Base-by-base conservation (phyloP, 2,797 vertebrate species). In the Cheirogaleus major region DNA sequence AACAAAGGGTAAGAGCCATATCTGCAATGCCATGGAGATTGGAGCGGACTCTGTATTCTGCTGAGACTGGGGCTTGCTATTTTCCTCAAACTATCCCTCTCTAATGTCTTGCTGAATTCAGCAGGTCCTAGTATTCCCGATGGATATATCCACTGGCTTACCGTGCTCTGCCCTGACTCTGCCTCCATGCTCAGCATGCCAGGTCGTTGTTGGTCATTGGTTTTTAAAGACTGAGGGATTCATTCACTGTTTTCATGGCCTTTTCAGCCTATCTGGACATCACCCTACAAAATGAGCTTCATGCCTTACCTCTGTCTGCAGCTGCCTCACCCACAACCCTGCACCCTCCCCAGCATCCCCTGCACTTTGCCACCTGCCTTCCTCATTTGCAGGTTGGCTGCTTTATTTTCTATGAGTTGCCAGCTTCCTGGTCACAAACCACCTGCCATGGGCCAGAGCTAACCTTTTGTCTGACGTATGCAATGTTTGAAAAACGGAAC, bases 191-290 rank as follows among this genome's bases (percentile, higher is more conserved):
- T 38, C 48, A 17, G 27, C 30, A 15, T 17, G 17, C 3, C 15
- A 41, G n/a, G 79, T 75, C 63, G 32, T 69, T 72, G 38, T 41
- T 69, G 50, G n/a, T 27, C 41, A 20, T n/a, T 85, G 32, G 7
- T 61, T 88, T 85, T 72, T 45, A 95, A 96, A 70, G 70, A 83
- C 8, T 43, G 45, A 91, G 41, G 50, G 20, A 38, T 79, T 85
- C 43, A 11, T 41, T 82, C 73, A 27, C 1, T 18, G 41, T 82
- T 80, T 69, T 76, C 67, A n/a, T 3, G 25, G 27, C 82, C 18
- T 10, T 83, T 76, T 87, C 25, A 43, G 41, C 18, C 32, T 63
- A 11, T 63, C 23, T 61, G 78, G 90, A 65, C 22, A 10, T 32
- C 2, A 12, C 27, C 59, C 41, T 90, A 65, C 43, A 95, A 55